Conservation (phyloP, 1,140 invertebrate species). For the Sogatella furcifera region DNA sequence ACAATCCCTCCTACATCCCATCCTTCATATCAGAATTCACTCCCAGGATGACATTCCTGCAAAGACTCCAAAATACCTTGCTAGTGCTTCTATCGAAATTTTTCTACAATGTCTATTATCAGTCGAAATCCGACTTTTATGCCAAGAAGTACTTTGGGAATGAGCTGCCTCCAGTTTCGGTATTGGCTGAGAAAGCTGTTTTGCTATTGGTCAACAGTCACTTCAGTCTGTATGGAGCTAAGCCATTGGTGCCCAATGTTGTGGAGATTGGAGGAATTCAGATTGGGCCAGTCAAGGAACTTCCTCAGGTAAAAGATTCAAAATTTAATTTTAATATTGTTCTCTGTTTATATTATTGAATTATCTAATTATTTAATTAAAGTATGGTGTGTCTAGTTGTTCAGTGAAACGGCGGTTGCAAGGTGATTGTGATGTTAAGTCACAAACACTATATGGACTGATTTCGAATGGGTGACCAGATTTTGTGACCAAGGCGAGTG, state of each 20-base stretch:
- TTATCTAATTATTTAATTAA: too few species aligned
- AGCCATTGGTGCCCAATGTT: conserved; percentile 25
- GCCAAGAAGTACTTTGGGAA: conserved; percentile 38
- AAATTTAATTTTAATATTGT: not conserved
- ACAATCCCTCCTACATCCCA: conserved; percentile 38
- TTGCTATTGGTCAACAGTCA: conserved; percentile 44
- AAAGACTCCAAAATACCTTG: conserved; percentile 41
- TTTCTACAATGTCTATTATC: not conserved
- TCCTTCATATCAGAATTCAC: conserved; percentile 35
- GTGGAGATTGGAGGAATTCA: conserved; percentile 31
- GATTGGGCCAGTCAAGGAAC: conserved; percentile 34
- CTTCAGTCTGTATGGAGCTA: conserved; percentile 19
- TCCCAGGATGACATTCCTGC: conserved; percentile 41
- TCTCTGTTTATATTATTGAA: too few species aligned
- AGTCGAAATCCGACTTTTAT: conserved; percentile 24
- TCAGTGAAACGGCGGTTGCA: too few species aligned
- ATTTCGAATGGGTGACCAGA: too few species aligned
- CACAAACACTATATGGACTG: too few species aligned
- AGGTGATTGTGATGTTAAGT: too few species aligned
- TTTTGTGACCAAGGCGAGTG: too few species aligned
- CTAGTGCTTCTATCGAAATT: not conserved
- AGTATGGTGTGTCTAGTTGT: too few species aligned
- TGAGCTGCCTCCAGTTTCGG: conserved; percentile 42
- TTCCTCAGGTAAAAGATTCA: conserved; percentile 44
- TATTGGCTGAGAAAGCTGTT: conserved; percentile 44